phyloP scores from a whole-genome alignment of 2,113 vertebrate species.

The Oceanodroma tethys region DNA sequence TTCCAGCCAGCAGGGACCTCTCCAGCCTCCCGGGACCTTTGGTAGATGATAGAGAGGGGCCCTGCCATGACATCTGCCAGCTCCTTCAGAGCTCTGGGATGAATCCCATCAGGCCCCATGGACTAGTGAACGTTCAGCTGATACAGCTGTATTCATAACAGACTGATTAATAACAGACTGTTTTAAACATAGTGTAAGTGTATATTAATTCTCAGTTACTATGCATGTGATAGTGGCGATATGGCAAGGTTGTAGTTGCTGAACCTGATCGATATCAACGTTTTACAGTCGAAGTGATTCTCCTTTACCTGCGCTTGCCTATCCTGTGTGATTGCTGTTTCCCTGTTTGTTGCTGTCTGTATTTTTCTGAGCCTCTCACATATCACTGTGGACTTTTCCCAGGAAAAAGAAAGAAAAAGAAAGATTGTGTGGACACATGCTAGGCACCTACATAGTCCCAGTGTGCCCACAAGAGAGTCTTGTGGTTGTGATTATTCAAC shows the following conservation, averaged over 20 bases:
- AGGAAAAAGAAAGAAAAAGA: neutral
- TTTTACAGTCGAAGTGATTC: neutral
- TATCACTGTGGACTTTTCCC: too few species aligned
- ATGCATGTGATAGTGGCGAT: accelerated
- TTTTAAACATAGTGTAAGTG: neutral
- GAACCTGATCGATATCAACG: neutral
- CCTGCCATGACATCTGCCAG: neutral
- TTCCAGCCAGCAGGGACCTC: neutral
- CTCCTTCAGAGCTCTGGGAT: neutral
- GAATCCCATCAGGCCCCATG: neutral
- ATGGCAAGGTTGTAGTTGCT: too few species aligned
- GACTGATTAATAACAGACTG: too few species aligned
- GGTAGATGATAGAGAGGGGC: neutral
- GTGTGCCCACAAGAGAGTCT: neutral
- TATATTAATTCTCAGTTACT: too few species aligned
- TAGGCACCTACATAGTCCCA: accelerated
- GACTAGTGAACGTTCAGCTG: neutral
- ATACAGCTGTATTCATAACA: neutral
- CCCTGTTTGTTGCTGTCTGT: too few species aligned
- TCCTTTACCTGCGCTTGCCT: too few species aligned
- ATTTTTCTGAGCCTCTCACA: neutral
- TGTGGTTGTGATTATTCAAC: neutral
- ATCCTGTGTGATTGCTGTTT: neutral
- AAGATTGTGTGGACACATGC: neutral
- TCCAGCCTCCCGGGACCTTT: neutral